A percentile compares a stretch with the other conserved stretches of the same genome.
Conservation (phyloP, 2,113 vertebrate species). For the Cheilinus undulatus region DNA sequence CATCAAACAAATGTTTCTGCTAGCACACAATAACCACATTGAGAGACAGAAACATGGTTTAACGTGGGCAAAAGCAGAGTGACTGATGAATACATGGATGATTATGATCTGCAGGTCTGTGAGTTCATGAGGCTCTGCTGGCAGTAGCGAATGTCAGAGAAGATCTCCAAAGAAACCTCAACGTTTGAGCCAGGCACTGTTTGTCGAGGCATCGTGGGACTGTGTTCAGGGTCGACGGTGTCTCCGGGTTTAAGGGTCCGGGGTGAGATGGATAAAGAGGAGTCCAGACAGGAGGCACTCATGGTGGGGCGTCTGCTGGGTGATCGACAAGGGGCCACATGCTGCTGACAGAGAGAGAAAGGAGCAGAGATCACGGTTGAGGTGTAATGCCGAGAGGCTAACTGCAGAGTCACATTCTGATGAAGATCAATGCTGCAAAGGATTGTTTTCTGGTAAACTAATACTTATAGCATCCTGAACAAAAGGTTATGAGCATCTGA, state of each 20-base stretch:
- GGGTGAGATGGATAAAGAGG: not conserved
- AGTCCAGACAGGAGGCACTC: conserved; percentile 44
- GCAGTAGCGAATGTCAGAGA: conserved; percentile 14
- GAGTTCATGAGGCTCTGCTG: conserved; percentile 16
- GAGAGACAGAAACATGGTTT: not conserved
- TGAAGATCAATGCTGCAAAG: too few relatives aligned
- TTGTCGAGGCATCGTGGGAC: conserved; percentile 1
- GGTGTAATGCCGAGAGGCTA: not conserved
- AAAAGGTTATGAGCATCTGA: too few relatives aligned
- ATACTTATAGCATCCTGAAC: too few relatives aligned
- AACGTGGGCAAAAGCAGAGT: not conserved
- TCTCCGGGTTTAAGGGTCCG: not conserved
- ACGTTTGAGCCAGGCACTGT: conserved; percentile 25
- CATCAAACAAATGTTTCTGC: not conserved
- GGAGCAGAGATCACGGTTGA: not conserved
- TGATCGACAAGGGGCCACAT: conserved; percentile 11
- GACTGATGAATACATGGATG: conserved; percentile 17
- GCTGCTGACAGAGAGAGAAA: conserved; percentile 15
- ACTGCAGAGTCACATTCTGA: too few relatives aligned
- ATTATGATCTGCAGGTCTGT: not conserved
- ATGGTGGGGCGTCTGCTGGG: conserved; percentile 17
- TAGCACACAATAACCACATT: conserved; percentile 17
- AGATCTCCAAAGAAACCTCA: not conserved
- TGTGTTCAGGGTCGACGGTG: not conserved
- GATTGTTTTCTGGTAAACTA: too few relatives aligned